Percentiles rank a stretch among this genome's conserved stretches.
Evolutionary conservation across 64 coral and sea anemone genomes (phyloP).

Genomic region (Stichodactyla helianthus): DNA sequence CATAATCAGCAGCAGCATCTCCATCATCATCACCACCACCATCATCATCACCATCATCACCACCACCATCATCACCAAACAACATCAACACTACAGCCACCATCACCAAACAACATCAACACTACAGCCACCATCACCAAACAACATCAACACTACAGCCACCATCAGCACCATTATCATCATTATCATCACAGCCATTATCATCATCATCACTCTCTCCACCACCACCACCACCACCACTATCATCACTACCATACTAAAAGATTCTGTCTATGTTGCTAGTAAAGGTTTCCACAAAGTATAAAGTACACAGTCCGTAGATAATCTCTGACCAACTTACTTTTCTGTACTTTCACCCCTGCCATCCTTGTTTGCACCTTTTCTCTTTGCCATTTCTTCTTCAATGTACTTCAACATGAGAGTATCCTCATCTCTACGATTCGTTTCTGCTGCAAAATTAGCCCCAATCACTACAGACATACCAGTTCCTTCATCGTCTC

Average conservation of each 20-base stretch:
- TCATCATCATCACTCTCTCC: not conserved
- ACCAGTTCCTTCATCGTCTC: slow-evolving; percentile 89
- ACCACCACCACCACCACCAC: not conserved
- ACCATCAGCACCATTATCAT: not conserved
- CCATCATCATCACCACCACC: not conserved
- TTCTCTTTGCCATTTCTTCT: slow-evolving; percentile 84
- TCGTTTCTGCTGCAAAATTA: slow-evolving; percentile 94
- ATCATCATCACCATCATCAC: not conserved
- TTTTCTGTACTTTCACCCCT: slow-evolving; percentile 18
- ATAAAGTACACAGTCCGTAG: too few relatives aligned
- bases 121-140: not conserved
- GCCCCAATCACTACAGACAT: slow-evolving; percentile 86
- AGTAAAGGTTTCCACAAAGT: too few relatives aligned
- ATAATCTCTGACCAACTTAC: slow-evolving; percentile 22
- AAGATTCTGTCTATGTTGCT: too few relatives aligned
- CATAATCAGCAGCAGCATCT: not conserved
- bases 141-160: not conserved
- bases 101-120: not conserved
- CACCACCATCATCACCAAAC: not conserved
- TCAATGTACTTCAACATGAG: slow-evolving; percentile 98
- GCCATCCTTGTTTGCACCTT: slow-evolving; percentile 29
- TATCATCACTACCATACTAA: not conserved
- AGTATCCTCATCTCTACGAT: slow-evolving; percentile 94
- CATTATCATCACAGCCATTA: not conserved
- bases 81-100: not conserved